Evolutionary conservation across 1,140 invertebrate genomes (phyloP).

Genomic region (Lanistes nyassanus): DNA sequence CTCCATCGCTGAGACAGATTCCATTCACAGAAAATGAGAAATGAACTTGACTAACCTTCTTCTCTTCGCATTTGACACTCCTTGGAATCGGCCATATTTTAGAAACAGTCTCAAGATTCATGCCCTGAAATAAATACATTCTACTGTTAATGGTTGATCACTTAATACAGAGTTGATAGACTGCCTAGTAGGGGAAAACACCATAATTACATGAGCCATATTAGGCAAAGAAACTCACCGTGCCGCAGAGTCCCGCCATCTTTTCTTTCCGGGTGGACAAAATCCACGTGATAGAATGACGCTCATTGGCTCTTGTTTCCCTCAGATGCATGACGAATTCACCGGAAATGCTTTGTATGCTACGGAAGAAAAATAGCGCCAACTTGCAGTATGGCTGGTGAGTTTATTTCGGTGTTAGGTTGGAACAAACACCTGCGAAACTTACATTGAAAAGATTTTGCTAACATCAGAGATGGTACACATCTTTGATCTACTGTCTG

Average conservation of each 20-base stretch:
- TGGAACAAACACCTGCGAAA: background rate
- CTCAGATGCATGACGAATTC: slow-evolving; percentile 16
- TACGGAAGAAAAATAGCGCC: background rate
- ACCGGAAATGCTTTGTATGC: slow-evolving; percentile 16
- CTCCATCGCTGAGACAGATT: too few relatives aligned
- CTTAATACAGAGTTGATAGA: background rate
- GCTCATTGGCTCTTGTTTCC: slow-evolving; percentile 35
- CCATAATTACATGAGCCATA: background rate
- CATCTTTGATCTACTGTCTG: too few relatives aligned
- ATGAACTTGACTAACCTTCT: slow-evolving; percentile 46
- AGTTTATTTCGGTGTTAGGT: background rate
- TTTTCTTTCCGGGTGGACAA: slow-evolving; percentile 39
- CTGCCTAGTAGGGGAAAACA: background rate
- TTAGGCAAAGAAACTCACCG: slow-evolving; percentile 22
- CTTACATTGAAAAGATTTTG: background rate
- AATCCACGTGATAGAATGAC: slow-evolving; percentile 26
- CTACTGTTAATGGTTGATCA: background rate
- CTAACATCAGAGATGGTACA: too few relatives aligned
- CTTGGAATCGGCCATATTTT: slow-evolving; percentile 56
- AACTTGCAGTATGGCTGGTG: slow-evolving; percentile 24
- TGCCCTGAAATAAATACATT: slow-evolving; percentile 41
- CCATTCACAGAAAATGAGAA: too few relatives aligned
- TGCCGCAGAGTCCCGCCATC: slow-evolving; percentile 38
- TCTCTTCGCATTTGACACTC: slow-evolving; percentile 52
- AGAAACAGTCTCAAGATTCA: slow-evolving; percentile 46